Evolutionary conservation across 2,113 vertebrate species (phyloP).

Genomic region (Microcebus murinus): DNA sequence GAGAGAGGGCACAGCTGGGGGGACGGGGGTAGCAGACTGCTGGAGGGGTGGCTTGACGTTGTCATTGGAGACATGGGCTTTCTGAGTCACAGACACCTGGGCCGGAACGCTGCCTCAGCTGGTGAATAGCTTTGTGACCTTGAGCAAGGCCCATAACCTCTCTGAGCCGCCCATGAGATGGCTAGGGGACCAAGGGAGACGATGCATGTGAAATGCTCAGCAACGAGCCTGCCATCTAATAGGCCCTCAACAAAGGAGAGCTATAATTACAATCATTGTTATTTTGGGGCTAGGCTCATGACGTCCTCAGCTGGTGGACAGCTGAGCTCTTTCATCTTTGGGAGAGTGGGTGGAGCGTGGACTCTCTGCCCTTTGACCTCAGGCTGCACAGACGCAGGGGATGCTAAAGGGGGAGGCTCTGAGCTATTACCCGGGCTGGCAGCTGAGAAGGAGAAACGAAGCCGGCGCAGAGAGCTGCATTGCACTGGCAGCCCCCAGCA

Average conservation of each 20-base stretch:
- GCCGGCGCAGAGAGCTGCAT: neutral
- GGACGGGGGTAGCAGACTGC: neutral
- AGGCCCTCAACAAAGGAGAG: neutral
- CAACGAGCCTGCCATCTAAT: neutral
- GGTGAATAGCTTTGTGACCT: conserved; percentile 13
- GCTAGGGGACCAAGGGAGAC: neutral
- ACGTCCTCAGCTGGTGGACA: neutral
- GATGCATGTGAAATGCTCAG: neutral
- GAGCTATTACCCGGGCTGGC: neutral
- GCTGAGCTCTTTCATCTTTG: conserved; percentile 14
- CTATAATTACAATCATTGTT: neutral
- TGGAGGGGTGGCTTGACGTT: neutral
- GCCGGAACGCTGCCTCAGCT: neutral
- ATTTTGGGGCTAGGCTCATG: neutral
- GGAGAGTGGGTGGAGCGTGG: neutral
- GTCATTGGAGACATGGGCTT: neutral
- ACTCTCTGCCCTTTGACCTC: conserved; percentile 31
- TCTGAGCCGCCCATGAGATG: neutral
- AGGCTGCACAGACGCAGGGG: neutral
- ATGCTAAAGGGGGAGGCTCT: neutral
- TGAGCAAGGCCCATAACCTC: neutral
- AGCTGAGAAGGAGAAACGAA: neutral
- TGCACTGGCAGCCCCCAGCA: neutral
- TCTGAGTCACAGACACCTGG: neutral
- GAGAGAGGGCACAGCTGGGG: conserved; percentile 18